phyloP scores from a whole-genome alignment of 2,797 vertebrate species.

The Pempheris klunzingeri region DNA sequence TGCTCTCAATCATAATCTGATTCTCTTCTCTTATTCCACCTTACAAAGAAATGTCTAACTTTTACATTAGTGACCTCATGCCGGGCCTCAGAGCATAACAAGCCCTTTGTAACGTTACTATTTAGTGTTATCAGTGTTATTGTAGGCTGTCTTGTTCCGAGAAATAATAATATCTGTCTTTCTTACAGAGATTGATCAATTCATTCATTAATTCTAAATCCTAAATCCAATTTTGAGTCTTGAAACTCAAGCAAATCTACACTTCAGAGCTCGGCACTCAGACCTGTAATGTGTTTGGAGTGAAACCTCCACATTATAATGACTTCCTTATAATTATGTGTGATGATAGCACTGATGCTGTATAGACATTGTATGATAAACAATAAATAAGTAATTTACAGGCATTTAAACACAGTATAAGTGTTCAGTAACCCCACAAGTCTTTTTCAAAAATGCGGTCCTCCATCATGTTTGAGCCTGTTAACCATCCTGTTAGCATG shows the following conservation, averaged over 20 bases:
- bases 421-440: no score
- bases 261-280: not conserved
- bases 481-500: not conserved
- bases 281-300: not conserved
- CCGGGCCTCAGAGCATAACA: not conserved
- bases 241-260: not conserved
- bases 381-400: not conserved
- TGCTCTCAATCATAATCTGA: not conserved
- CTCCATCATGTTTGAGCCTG: not conserved
- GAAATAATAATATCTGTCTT: not conserved
- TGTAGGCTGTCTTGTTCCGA: not conserved
- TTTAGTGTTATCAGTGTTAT: not conserved
- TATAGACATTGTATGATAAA: not conserved
- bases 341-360: not conserved
- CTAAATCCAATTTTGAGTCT: not conserved
- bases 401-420: constrained; percentile 1
- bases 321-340: not conserved
- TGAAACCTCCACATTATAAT: not conserved
- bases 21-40: not conserved
- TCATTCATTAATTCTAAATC: not conserved
- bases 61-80: not conserved
- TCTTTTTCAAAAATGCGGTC: not conserved
- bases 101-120: not conserved
- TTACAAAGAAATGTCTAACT: not conserved
- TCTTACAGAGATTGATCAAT: not conserved